Conservation (phyloP, 1,140 invertebrate genomes). For the Cardiocondyla obscurior region DNA sequence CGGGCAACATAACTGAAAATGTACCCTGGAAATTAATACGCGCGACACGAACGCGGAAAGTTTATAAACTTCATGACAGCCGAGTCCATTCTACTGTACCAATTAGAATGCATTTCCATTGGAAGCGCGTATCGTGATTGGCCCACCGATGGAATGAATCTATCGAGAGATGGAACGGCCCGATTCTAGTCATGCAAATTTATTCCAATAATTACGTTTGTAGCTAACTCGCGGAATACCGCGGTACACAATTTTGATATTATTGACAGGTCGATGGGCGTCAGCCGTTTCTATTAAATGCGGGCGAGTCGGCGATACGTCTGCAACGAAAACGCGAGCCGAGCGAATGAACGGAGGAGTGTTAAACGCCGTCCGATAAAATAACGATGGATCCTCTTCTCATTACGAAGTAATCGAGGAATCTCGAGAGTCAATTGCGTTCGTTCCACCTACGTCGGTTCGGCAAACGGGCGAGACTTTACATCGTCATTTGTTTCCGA, state of each 20-base stretch:
- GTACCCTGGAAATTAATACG: constrained; percentile 38
- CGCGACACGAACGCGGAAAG: constrained; percentile 34
- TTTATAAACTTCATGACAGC: constrained; percentile 54
- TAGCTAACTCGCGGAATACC: constrained; percentile 54
- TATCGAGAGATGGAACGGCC: constrained; percentile 49
- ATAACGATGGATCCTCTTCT: constrained; percentile 26
- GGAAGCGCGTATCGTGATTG: constrained; percentile 51
- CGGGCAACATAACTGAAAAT: constrained; percentile 36
- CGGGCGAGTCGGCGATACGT: constrained; percentile 16
- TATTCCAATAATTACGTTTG: constrained; percentile 59
- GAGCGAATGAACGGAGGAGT: background rate
- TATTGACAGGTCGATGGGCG: constrained; percentile 52
- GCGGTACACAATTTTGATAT: constrained; percentile 56
- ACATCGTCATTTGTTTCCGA: constrained; percentile 20
- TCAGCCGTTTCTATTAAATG: constrained; percentile 53
- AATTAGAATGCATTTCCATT: constrained; percentile 56
- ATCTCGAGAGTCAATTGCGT: constrained; percentile 41
- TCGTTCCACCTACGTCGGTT: constrained; percentile 29
- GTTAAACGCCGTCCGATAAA: constrained; percentile 24
- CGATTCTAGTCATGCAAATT: constrained; percentile 55
- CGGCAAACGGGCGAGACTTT: constrained; percentile 28
- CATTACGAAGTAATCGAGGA: constrained; percentile 41
- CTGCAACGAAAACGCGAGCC: constrained; percentile 21
- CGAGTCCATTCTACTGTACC: constrained; percentile 44
- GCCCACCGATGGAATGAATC: constrained; percentile 41